Evolutionary conservation across 2,113 vertebrate genomes (phyloP), one percentile per base, ranked within the genome.

Genomic region (Zosterops borbonicus): DNA sequence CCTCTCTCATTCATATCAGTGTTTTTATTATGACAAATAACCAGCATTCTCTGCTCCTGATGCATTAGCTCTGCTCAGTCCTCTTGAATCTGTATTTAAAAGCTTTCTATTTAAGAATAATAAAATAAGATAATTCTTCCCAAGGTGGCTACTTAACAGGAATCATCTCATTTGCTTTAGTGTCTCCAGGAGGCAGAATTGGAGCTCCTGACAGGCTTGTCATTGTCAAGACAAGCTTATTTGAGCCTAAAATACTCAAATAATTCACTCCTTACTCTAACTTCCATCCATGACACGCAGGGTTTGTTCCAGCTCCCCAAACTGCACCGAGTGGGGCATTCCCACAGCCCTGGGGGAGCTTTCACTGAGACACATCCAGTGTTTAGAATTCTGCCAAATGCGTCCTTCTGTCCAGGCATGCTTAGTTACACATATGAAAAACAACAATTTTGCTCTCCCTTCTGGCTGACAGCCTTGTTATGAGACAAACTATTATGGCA

Each of bases 381-480:
- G 25, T 49, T 92, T 21, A 1, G 0, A 44, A 35, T 65, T 20
- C 41, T 23, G 33, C 90, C 82, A 93, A 75, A 90, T 35, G 19
- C 62, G 81, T 77, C 73, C 86, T 97, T 89, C 86, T 94, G 80
- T 90, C 92, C 69, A 14, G 73, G 73, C 76, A 75, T 53, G 50
- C 83, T 95, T 96, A 95, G 94, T 91, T 95, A 96, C 86, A 71
- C 76, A 42, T 46, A 75, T 31, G 53, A 94, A 74, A 94, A 20
- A 8, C 83, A 92, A 73, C 50, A 42, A 58, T 94, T 95, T 83
- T 11, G 0, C 73, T 94, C 50, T 95, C 85, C 93, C 85, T 96
- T 94, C 92, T 96, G 90, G 90, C 95, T 95, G 92, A 58, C 88
- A 92, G 49, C 68, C 86, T 95, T 75, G 80, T 90, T 93, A 94